phyloP scores from a whole-genome alignment of 2,113 vertebrate species.

The Larimichthys polyactis region DNA sequence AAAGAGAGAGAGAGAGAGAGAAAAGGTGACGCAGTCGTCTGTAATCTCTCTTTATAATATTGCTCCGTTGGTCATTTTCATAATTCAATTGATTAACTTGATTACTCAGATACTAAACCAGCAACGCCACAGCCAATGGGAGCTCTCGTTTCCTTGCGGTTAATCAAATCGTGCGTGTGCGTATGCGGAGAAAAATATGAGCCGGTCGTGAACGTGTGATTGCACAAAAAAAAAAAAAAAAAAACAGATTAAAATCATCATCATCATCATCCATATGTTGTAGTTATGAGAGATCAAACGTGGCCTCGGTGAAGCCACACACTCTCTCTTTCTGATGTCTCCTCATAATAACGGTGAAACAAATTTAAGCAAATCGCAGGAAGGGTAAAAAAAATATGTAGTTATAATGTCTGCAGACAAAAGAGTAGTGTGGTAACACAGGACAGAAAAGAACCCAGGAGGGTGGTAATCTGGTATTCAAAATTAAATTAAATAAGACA shows the following conservation, averaged over 20 bases:
- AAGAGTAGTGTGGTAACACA: conserved; percentile 19
- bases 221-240: conserved; percentile 1
- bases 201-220: not conserved
- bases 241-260: not conserved
- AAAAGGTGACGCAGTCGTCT: not conserved
- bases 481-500: conserved; percentile 40
- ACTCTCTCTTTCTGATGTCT: not conserved
- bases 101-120: not conserved
- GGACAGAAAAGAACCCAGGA: conserved; percentile 10
- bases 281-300: conserved; percentile 6
- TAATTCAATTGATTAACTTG: not conserved
- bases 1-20: no score
- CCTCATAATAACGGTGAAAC: conserved; percentile 7
- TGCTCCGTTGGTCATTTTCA: conserved; percentile 8
- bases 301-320: not conserved
- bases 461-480: conserved; percentile 39
- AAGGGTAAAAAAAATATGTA: not conserved
- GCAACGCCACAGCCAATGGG: conserved; percentile 7
- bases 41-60: not conserved
- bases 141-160: not conserved
- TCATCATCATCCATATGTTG: not conserved
- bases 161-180: not conserved
- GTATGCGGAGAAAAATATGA: not conserved
- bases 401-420: conserved; percentile 39
- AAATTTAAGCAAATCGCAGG: conserved; percentile 33